Conservation (phyloP, 30 jellyfish, hydroid and myxozoan genomes). For the Rhopilema esculentum region DNA sequence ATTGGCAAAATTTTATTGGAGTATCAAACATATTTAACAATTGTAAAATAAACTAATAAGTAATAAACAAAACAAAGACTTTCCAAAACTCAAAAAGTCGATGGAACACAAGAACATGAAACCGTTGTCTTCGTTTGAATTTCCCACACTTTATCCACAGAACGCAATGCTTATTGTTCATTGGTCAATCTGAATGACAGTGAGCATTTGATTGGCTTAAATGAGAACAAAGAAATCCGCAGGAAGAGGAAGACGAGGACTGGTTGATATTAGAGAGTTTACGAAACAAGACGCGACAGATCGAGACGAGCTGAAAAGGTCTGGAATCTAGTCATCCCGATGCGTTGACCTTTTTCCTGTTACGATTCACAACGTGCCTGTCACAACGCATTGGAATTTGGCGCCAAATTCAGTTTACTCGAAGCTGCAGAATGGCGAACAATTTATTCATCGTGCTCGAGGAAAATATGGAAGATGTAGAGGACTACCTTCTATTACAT, state of each 20-base stretch:
- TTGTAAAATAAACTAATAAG: not conserved
- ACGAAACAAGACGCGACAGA: no score
- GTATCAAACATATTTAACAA: not conserved
- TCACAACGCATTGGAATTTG: no score
- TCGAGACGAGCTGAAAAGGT: no score
- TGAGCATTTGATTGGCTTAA: conserved; percentile 16
- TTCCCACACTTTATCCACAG: conserved; percentile 11
- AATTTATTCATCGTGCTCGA: no score
- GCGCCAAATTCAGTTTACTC: no score
- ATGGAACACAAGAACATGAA: not conserved
- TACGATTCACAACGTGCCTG: no score
- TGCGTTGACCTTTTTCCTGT: no score
- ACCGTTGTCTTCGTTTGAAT: conserved; percentile 15
- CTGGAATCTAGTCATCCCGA: no score
- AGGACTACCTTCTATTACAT: no score
- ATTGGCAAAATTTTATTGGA: not conserved
- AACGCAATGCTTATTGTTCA: not conserved
- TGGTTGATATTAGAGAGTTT: no score
- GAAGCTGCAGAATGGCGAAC: no score
- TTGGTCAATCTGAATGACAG: not conserved
- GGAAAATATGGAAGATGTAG: no score
- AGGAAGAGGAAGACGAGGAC: not conserved
- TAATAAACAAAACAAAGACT: not conserved
- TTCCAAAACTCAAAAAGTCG: not conserved
- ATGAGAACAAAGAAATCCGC: not conserved